These are phyloP conservation scores for Halcyon leucocephala DNA, from an alignment of 2,797 vertebrate genomes.

Conservation along the genomic window DNA sequence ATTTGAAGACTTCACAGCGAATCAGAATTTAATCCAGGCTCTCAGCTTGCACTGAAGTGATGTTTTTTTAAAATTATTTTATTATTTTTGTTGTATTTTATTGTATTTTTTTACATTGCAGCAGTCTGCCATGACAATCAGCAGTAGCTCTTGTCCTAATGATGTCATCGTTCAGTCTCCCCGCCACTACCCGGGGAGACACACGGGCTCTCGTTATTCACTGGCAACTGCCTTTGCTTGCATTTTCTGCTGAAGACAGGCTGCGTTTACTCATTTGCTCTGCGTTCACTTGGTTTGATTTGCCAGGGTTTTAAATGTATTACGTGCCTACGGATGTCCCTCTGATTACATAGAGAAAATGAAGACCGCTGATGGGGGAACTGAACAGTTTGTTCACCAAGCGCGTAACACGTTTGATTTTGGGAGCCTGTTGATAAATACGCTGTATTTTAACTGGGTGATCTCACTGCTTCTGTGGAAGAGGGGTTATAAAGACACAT, in stretches of 20 bases:
- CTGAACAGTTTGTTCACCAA: not conserved
- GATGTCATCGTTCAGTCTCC: not conserved
- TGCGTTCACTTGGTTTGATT: not conserved
- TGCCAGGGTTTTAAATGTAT: not conserved
- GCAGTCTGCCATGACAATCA: not conserved
- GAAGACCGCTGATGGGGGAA: not conserved
- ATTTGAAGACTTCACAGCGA: not conserved
- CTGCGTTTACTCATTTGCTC: not conserved
- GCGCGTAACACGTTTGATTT: not conserved
- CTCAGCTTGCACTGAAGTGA: not conserved
- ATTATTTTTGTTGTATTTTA: too few species aligned
- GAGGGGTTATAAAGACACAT: not conserved
- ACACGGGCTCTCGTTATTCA: rapidly evolving
- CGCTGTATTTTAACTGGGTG: not conserved
- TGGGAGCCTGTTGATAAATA: not conserved
- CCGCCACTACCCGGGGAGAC: not conserved
- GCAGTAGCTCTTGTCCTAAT: not conserved
- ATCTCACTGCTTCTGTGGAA: constrained; percentile 20
- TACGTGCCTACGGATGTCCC: not conserved
- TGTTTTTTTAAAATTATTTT: too few species aligned
- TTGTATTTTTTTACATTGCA: rapidly evolving
- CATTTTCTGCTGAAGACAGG: not conserved
- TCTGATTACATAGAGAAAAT: not conserved
- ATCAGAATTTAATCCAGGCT: not conserved
- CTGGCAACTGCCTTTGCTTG: not conserved